Conservation (phyloP, 2,888 invertebrate genomes). For the Notodonta ziczac region DNA sequence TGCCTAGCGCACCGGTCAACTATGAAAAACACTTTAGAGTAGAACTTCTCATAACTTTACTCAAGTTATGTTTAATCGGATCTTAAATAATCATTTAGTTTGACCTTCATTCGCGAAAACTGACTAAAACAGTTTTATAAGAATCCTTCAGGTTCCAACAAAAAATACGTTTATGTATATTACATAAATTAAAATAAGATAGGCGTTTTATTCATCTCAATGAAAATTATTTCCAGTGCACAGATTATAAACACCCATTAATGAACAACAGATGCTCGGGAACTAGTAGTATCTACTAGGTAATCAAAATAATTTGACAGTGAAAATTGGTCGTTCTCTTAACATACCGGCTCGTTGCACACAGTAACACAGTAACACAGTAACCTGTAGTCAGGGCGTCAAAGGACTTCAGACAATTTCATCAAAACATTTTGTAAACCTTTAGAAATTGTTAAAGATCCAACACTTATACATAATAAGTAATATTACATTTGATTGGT, state of each 20-base stretch:
- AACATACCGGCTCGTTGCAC: conserved; percentile 37
- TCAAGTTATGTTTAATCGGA: too few species aligned
- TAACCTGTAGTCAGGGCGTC: conserved; percentile 35
- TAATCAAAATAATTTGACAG: conserved; percentile 60
- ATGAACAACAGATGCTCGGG: conserved; percentile 29
- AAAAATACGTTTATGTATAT: too few species aligned
- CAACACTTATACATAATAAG: neutral
- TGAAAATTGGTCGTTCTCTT: conserved; percentile 67
- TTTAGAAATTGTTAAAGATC: neutral
- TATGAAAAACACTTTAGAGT: too few species aligned
- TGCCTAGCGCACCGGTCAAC: too few species aligned
- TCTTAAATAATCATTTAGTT: too few species aligned
- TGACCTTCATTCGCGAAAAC: too few species aligned
- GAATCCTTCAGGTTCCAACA: too few species aligned
- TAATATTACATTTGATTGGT: neutral
- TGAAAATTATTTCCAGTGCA: conserved; percentile 24
- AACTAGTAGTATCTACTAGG: conserved; percentile 1
- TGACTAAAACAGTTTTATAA: too few species aligned
- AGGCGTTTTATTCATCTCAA: too few species aligned
- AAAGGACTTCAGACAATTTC: conserved; percentile 23
- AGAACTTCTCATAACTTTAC: too few species aligned
- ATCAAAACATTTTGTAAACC: neutral
- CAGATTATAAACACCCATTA: conserved; percentile 30
- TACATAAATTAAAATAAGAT: too few species aligned
- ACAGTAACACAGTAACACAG: conserved; percentile 33